These are phyloP conservation scores for Pyrgus malvae DNA, from an alignment of 2,888 invertebrate genomes.

Conservation along the genomic window DNA sequence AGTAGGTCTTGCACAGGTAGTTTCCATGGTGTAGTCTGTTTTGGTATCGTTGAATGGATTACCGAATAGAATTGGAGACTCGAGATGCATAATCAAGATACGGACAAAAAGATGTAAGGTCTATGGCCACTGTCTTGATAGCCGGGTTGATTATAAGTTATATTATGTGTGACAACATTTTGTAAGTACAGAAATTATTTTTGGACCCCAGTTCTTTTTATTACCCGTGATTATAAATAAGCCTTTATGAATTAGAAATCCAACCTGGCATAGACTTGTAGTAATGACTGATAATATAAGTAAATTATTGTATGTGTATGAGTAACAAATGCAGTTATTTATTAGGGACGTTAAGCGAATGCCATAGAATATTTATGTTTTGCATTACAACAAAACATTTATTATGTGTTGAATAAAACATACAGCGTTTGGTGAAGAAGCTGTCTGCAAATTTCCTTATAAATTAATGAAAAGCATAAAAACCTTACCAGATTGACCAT, in stretches of 20 bases:
- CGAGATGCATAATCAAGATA: slow-evolving; percentile 24
- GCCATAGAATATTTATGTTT: too few relatives aligned
- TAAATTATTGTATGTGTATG: not conserved
- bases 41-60: slow-evolving; percentile 19
- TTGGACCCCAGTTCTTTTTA: too few relatives aligned
- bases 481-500: too few relatives aligned
- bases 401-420: too few relatives aligned
- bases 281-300: not conserved
- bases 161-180: not conserved
- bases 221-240: too few relatives aligned
- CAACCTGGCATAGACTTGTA: too few relatives aligned
- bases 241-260: too few relatives aligned
- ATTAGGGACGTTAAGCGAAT: not conserved
- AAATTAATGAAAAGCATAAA: too few relatives aligned
- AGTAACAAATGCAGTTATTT: not conserved
- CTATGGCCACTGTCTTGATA: slow-evolving; percentile 1
- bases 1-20: not conserved
- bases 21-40: not conserved
- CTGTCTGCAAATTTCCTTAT: too few relatives aligned
- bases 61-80: slow-evolving; percentile 9
- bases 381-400: too few relatives aligned
- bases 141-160: not conserved
- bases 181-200: too few relatives aligned
- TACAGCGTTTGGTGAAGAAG: too few relatives aligned
- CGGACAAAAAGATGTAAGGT: slow-evolving; percentile 4